phyloP scores from a whole-genome alignment of 2,888 invertebrate species.

The Cephus pygmeus region DNA sequence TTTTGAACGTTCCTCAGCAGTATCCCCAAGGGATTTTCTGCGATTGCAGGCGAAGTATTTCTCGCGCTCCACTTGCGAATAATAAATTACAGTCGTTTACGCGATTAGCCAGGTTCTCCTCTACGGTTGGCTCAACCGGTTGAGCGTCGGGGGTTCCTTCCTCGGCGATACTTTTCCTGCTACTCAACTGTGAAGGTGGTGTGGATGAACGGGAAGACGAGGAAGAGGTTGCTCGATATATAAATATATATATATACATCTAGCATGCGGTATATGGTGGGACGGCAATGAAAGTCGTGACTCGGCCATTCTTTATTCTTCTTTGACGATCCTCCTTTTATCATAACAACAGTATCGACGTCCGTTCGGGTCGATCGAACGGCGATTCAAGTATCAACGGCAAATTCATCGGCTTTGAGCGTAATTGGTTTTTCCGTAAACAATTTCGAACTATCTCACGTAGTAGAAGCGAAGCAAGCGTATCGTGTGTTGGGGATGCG shows the following conservation, averaged over 20 bases:
- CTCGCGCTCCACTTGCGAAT: conserved; percentile 28
- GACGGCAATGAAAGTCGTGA: conserved; percentile 39
- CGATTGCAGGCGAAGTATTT: conserved; percentile 20
- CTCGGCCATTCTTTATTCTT: conserved; percentile 20
- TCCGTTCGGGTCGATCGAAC: background rate
- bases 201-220: background rate
- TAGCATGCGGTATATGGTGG: background rate
- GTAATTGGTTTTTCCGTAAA: background rate
- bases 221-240: too few species aligned
- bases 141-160: background rate
- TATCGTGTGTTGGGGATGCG: background rate
- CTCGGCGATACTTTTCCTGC: background rate
- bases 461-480: background rate
- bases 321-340: background rate
- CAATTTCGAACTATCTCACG: background rate
- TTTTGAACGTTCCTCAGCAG: conserved; percentile 18
- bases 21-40: conserved; percentile 14
- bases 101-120: conserved; percentile 15
- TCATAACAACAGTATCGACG: background rate
- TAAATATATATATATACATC: too few species aligned
- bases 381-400: background rate
- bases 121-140: background rate
- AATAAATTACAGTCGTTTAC: conserved; percentile 33
- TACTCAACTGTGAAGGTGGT: background rate
- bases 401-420: background rate